Base-by-base conservation (phyloP, 2,797 vertebrate genomes). In the Antrozous pallidus region DNA sequence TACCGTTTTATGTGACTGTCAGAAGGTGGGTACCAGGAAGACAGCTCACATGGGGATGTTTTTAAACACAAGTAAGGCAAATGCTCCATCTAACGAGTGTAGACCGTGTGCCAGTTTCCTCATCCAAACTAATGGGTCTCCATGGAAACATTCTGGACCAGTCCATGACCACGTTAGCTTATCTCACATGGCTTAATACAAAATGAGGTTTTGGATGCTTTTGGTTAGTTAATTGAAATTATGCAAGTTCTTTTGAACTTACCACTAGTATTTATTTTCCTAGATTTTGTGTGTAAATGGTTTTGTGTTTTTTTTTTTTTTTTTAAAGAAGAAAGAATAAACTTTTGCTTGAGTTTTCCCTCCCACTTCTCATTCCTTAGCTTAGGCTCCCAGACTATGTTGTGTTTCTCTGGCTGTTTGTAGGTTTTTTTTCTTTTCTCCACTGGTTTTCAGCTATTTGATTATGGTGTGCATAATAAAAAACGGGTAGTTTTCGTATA, bases 171-270 rank as follows among this genome's bases (percentile, higher is more conserved):
- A 5, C 86, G 81, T 95, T 49, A 91, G 80, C 86, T 96, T 91
- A 91, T 94, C 63, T 91, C 93, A 88, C 73, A 47, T 74, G 93
- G 79, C 77, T 73, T 78, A 22, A 83, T 84, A 47, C 79, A 65
- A 77, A 88, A 54, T 45, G 83, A 87, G 90, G 61, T 63, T 65
- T 70, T 38, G 47, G 69, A 28, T 90, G 74, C 67, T 82, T 91
- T 87, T 2, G 92, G 87, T 80, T 58, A 45, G 61, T 80, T 90
- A 33, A 67, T 31, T 88, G 94, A 94, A 95, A 80, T 89, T 88
- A 82, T 81, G 63, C 20, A 81, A 65, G 73, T 54, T 82, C 91
- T 94, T 91, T 90, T 89, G 54, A 96, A 88, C 73, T 77, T 84
- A 67, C 36, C 65, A n/a, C 42, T 79, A 17, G 78, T 88, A 22